Percentiles rank a stretch among this genome's conserved stretches.
phyloP scores from a whole-genome alignment of 2,888 invertebrate genomes.

The Ochropacha duplaris region DNA sequence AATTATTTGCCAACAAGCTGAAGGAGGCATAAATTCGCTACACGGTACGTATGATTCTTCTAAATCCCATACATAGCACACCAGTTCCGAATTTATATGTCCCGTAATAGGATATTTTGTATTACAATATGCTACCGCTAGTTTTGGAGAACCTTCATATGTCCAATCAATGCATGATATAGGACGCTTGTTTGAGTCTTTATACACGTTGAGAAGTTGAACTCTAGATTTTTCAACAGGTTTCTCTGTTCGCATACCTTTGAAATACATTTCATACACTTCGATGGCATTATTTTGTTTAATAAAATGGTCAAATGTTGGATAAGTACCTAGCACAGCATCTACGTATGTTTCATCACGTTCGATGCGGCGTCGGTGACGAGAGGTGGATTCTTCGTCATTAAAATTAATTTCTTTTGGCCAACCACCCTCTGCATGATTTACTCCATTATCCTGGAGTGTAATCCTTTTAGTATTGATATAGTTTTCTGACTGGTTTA shows the following conservation, averaged over 20 bases:
- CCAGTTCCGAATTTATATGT: constrained; percentile 60
- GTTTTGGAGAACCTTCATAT: constrained; percentile 82
- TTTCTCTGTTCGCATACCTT: constrained; percentile 68
- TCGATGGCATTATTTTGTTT: constrained; percentile 90
- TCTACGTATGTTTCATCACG: constrained; percentile 88
- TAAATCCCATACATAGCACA: constrained; percentile 85
- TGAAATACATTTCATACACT: constrained; percentile 88
- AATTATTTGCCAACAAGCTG: constrained; percentile 51
- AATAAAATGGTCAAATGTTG: constrained; percentile 83
- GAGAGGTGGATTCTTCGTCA: constrained; percentile 86
- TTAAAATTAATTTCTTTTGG: constrained; percentile 86
- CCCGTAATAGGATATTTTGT: constrained; percentile 38
- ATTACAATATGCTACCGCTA: constrained; percentile 84
- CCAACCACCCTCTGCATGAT: constrained; percentile 92
- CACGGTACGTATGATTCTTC: constrained; percentile 55
- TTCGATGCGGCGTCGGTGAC: constrained; percentile 88
- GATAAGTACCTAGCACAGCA: constrained; percentile 79
- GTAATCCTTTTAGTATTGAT: constrained; percentile 84
- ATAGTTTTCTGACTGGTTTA: constrained; percentile 53
- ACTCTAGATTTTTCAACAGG: constrained; percentile 75
- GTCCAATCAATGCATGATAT: constrained; percentile 86
- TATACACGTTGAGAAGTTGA: constrained; percentile 84
- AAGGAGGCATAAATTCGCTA: constrained; percentile 38
- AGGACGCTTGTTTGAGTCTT: constrained; percentile 72
- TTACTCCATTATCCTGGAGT: constrained; percentile 78